Base-by-base conservation (phyloP, 2,797 vertebrate species). In the Emys orbicularis region DNA sequence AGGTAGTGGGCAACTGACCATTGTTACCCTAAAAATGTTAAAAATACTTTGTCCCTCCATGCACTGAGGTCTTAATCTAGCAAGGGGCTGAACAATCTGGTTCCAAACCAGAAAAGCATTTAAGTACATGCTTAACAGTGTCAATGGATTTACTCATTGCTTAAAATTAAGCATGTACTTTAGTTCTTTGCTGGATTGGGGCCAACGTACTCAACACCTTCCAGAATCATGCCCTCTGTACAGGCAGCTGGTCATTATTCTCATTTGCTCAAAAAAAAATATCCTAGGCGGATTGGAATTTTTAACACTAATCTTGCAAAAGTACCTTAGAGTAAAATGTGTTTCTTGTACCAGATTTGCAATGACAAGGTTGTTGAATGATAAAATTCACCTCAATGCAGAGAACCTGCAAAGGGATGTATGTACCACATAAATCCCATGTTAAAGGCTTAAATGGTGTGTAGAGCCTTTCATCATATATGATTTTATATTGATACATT, bases 311-410 rank as follows among this genome's bases (percentile, higher is more conserved):
- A 1, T 83, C 4, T 81, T 31, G 37, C 0, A 0, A 31, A 31
- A 0, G 0, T 2, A 34, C 9, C 2, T 37, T 83, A 8, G 19
- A 9, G 77, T 5, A 59, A 83, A 89, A 61, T 0, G 2, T 72
- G 25, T 52, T 94, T 81, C 61, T 80, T 21, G 3, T 6, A 83
- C 6, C 10, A 25, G 50, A 27, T 49, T 16, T 68, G 12, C 0
- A 29, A 27, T 3, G 76, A 81, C 6, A 83, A 1, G 57, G 27
- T 49, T 34, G 44, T 61, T 83, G 29, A 44, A 57, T 34, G 44
- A 25, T 59, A 23, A 59, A 59, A 83, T 34, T 47, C 56, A 83
- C 16, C 44, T 44, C 31, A 50, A 11, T 81, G 16, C 53, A 81
- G 37, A 44, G 81, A 87, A 80, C 25, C 47, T 5, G 56, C 87